Evolutionary conservation across 2,113 vertebrate genomes (phyloP), one percentile per base, ranked within the genome.

Genomic region (Datnioides undecimradiatus): DNA sequence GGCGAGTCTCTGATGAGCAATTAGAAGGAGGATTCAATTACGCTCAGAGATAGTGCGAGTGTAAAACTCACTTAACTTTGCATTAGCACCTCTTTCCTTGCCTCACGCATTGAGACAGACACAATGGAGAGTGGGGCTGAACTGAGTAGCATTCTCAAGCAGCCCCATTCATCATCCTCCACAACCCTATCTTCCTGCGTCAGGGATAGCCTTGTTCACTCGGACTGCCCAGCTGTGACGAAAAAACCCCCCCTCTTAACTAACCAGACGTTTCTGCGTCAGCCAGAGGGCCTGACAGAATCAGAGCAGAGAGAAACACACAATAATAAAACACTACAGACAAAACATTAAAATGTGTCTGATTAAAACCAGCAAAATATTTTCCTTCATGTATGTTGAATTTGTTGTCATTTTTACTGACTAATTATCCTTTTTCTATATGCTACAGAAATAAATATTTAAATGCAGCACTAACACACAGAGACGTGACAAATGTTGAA

Each of bases 101-200:
- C 48, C 45, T 78, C 31, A 36, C 64, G 60, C 59, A 13, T n/a
- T 43, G 58, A 84, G 54, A 83, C 75, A 78, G 69, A 67, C 48
- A 80, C 62, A 75, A 60, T n/a, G 14, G 51, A 49, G 71, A 80
- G 85, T 48, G 81, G 29, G 69, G 63, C 79, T 77, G 72, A 86
- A 79, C 76, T 69, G 80, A 84, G 73, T 45, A 78, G 81, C 83
- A 64, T 84, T 76, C 77, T 79, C 84, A 84, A 87, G 84, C 86
- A 90, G 70, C 46, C 72, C 69, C 92, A 93, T 93, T 93, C 87
- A 92, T 93, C 86, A 92, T 90, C 77, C 77, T 80, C 86, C 48
- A 62, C 60, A 79, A 25, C 60, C 52, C 64, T 87, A 88, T 92
- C 83, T 87, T 54, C 67, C 65, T 63, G 57, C 55, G 75, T 92